Evolutionary conservation across 1,140 invertebrate genomes (phyloP).

Genomic region (Procambarus clarkii): DNA sequence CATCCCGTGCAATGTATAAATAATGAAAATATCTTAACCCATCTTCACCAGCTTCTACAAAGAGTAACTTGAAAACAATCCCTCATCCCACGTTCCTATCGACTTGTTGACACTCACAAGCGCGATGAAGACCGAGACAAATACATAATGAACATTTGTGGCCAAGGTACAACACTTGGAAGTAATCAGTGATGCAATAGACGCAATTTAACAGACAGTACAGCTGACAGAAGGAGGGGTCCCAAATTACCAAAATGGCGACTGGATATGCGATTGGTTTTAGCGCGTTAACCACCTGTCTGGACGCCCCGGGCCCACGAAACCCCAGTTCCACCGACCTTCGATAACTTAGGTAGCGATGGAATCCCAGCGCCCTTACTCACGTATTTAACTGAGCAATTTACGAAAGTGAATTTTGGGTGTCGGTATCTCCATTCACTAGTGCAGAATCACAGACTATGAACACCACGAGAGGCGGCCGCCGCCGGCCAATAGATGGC

Average conservation of each 20-base stretch:
- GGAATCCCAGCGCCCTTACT: neutral
- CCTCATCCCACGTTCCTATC: neutral
- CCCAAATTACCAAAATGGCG: conserved; percentile 56
- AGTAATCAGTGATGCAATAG: neutral
- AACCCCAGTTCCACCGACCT: neutral
- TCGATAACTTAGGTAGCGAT: neutral
- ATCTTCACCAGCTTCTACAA: conserved; percentile 37
- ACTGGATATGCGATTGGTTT: conserved; percentile 57
- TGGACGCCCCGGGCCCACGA: neutral
- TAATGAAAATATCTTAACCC: conserved; percentile 21
- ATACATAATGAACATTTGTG: conserved; percentile 3
- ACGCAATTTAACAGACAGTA: conserved; percentile 45
- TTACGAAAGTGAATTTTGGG: conserved; percentile 43
- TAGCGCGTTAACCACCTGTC: neutral
- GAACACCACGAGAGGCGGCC: neutral
- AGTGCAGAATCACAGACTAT: conserved; percentile 64
- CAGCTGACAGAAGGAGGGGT: conserved; percentile 67
- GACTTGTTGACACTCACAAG: conserved; percentile 5
- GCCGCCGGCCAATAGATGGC: conserved; percentile 32
- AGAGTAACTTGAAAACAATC: conserved; percentile 34
- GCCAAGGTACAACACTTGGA: neutral
- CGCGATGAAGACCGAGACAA: neutral
- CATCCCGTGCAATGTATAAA: neutral
- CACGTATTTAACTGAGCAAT: conserved; percentile 47
- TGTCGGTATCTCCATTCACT: conserved; percentile 62